Evolutionary conservation across 2,888 invertebrate species (phyloP).

Genomic region (Papilio demoleus): DNA sequence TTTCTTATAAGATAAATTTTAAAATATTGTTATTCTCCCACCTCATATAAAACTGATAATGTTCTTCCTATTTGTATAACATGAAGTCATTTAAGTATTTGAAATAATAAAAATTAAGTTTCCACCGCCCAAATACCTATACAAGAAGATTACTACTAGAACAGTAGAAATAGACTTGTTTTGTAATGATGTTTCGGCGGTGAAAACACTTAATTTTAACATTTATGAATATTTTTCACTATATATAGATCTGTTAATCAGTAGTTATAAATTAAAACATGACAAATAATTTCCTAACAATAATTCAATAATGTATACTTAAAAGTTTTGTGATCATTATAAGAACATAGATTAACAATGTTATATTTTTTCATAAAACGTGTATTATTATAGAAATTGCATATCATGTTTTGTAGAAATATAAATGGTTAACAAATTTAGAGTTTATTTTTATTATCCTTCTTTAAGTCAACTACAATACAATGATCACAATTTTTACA

Average conservation of each 20-base stretch:
- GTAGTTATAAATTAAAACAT: conserved; percentile 59
- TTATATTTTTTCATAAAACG: conserved; percentile 66
- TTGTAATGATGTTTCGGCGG: not conserved
- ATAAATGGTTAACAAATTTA: conserved; percentile 66
- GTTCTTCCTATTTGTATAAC: not conserved
- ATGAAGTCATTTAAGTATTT: not conserved
- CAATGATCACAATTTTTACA: too few relatives aligned
- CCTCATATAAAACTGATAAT: not conserved
- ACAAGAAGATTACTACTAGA: not conserved
- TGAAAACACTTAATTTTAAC: not conserved
- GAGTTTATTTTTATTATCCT: conserved; percentile 36
- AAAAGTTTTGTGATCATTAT: conserved; percentile 25
- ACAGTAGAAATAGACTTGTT: conserved; percentile 29
- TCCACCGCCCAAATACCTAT: not conserved
- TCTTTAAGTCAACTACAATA: too few relatives aligned
- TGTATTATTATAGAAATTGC: conserved; percentile 62
- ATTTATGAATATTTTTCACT: conserved; percentile 43
- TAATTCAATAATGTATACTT: conserved; percentile 18
- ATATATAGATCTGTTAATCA: conserved; percentile 67
- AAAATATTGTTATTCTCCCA: not conserved
- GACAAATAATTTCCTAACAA: conserved; percentile 53
- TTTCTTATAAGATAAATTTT: not conserved
- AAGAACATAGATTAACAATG: conserved; percentile 47
- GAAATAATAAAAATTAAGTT: not conserved
- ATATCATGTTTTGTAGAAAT: conserved; percentile 80